Base-by-base conservation (phyloP, 2,113 vertebrate species). In the Proteles cristata region DNA sequence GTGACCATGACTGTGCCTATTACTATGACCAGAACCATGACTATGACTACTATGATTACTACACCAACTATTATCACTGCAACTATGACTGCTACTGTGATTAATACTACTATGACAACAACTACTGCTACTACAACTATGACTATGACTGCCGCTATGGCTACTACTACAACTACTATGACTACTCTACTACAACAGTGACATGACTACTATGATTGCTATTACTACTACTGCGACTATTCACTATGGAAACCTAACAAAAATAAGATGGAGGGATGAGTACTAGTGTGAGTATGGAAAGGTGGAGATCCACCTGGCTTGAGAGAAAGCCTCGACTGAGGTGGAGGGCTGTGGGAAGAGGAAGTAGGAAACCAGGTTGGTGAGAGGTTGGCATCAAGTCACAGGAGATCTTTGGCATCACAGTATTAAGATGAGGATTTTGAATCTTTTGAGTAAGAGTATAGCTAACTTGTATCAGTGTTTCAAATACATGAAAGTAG, bases 401-500 rank as follows among this genome's bases (percentile, higher is more conserved):
- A 23, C 1, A 55, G 43, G 39, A 83, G 17, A 50, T 9, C 2
- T 77, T 81, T 21, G 48, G 6, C 39, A 2, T 63, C 19, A 31
- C 8, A 80, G 26, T 77, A 84, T 16, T 50, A 35, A 88, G 5
- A 90, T 14, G 10, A 4, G 3, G 2, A n/a, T 43, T 79, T 14
- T 25, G 66, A 23, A 79, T 43, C 2, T 66, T 90, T 94, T 31
- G 65, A 14, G 5, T 69, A 90, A 87, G 39, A 7, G 21, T 89
- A 68, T 53, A 39, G 33, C 39, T 53, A 71, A 31, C 11, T 88
- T 81, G 10, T 0, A 21, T 76, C 19, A 50, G 1, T 79, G 1
- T 82, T 89, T 90, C 89, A 53, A 82, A 26, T 48, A 77, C 79
- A 43, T 33, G 82, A 89, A 11, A 94, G 7, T 79, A 21, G 31